These are phyloP conservation scores for Plutella xylostella DNA, from an alignment of 2,888 invertebrate genomes.

Conservation along the genomic window DNA sequence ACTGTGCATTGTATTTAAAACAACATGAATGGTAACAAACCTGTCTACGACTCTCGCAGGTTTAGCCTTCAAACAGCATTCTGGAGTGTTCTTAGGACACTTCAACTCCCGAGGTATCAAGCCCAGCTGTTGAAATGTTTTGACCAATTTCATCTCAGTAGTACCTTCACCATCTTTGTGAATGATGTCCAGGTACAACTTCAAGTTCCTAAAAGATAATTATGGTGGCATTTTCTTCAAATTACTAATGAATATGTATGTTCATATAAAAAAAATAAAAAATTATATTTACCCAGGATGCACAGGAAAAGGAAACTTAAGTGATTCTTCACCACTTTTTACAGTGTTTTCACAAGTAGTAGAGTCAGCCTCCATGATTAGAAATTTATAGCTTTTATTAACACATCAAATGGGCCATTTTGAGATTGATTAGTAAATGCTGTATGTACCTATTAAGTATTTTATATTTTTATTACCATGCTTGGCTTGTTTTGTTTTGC, in stretches of 20 bases:
- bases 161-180: constrained; percentile 28
- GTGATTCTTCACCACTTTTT: constrained; percentile 29
- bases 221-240: no score
- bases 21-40: constrained; percentile 20
- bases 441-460: no score
- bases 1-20: no score
- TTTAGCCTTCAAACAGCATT: constrained; percentile 39
- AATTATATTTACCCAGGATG: constrained; percentile 34
- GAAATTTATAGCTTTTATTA: no score
- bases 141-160: constrained; percentile 40
- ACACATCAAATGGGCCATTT: no score
- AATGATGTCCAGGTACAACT: constrained; percentile 38
- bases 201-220: constrained; percentile 37
- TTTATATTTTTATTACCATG: no score
- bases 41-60: constrained; percentile 50
- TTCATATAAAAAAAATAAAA: not conserved
- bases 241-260: no score
- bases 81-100: constrained; percentile 34
- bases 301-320: constrained; percentile 38
- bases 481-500: no score
- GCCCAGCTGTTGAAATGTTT: constrained; percentile 39
- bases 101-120: constrained; percentile 32
- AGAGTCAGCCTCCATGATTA: constrained; percentile 60
- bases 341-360: constrained; percentile 46
- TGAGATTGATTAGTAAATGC: no score